Percentiles rank a stretch among this genome's conserved stretches.
These are phyloP conservation scores for Morone chrysops DNA, from an alignment of 2,113 vertebrate species.

Conservation along the genomic window DNA sequence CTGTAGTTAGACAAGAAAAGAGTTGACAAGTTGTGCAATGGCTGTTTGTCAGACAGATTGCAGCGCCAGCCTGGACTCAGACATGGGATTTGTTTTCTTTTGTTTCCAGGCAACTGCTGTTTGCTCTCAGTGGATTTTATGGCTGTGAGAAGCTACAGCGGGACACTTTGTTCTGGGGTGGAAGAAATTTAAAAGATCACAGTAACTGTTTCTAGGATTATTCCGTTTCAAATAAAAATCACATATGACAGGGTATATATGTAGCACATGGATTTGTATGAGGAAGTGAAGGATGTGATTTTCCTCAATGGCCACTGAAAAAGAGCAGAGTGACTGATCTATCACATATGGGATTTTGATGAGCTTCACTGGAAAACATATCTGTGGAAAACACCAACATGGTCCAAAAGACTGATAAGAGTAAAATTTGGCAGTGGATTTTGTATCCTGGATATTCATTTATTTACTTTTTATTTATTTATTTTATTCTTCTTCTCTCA, in stretches of 20 bases:
- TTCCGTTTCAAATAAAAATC: slow-evolving; percentile 4
- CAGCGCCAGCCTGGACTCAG: background rate
- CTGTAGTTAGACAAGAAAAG: background rate
- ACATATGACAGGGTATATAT: background rate
- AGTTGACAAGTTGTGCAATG: background rate
- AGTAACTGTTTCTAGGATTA: background rate
- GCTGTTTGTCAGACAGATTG: background rate
- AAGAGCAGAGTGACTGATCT: too few species aligned
- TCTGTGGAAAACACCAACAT: background rate
- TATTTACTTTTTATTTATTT: too few species aligned
- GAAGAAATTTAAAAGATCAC: slow-evolving; percentile 8
- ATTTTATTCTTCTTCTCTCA: background rate
- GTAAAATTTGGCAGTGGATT: background rate
- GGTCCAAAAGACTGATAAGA: background rate
- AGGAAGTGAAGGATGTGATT: background rate
- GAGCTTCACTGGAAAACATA: background rate
- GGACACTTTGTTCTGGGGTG: background rate
- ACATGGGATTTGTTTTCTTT: slow-evolving; percentile 71
- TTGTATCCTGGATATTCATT: background rate
- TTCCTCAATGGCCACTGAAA: background rate
- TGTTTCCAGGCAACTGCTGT: slow-evolving; percentile 88
- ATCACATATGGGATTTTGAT: background rate
- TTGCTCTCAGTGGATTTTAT: slow-evolving; percentile 18
- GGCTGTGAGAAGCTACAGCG: background rate
- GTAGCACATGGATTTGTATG: background rate